Evolutionary conservation across 30 jellyfish, hydroid and myxozoan species (phyloP).

Genomic region (Pelagia noctiluca): DNA sequence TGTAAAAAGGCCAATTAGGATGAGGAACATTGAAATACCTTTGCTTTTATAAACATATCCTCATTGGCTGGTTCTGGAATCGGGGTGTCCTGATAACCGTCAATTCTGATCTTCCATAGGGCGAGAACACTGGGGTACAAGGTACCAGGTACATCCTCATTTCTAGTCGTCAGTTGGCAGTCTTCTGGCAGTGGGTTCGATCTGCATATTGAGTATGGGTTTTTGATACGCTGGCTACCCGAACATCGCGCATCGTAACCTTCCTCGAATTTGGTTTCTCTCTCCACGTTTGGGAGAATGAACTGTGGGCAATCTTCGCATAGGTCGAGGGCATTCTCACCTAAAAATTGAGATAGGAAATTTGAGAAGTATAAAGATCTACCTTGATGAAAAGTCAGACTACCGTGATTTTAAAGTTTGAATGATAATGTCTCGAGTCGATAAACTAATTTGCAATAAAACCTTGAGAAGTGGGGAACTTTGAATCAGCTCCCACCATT

Average conservation of each 20-base stretch:
- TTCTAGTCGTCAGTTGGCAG: constrained; percentile 15
- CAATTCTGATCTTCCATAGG: constrained; percentile 5
- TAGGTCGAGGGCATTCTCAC: constrained; percentile 8
- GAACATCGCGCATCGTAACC: constrained; percentile 6
- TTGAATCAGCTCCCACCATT: background rate
- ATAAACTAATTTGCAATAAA: background rate
- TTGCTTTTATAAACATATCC: constrained; percentile 25
- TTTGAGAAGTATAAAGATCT: background rate
- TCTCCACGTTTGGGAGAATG: constrained; percentile 10
- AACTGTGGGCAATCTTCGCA: constrained; percentile 22
- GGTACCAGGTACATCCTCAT: background rate
- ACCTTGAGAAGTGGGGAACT: background rate
- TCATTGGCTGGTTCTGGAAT: constrained; percentile 20
- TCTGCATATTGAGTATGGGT: constrained; percentile 22
- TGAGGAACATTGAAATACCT: background rate
- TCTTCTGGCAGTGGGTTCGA: background rate
- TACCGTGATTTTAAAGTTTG: background rate
- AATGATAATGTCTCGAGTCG: background rate
- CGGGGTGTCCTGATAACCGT: constrained; percentile 16
- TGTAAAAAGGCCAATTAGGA: background rate
- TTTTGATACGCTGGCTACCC: background rate
- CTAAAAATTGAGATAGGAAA: background rate
- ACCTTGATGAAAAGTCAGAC: background rate
- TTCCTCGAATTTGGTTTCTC: constrained; percentile 10
- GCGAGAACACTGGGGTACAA: constrained; percentile 17